Evolutionary conservation across 2,888 invertebrate genomes (phyloP).

Genomic region (Agriopis aurantiaria): DNA sequence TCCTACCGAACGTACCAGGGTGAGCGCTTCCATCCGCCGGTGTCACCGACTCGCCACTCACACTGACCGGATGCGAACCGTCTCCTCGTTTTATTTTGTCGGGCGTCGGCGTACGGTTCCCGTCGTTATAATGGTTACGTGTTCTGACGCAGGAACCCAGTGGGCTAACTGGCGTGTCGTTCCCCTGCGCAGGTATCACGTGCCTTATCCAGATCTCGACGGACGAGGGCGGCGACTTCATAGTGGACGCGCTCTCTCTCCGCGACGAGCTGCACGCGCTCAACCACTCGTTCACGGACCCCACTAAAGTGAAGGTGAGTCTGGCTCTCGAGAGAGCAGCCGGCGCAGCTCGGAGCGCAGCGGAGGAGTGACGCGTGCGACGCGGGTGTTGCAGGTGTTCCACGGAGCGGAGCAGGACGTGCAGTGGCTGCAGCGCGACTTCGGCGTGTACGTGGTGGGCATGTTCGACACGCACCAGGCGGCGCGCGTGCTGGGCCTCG

Average conservation of each 20-base stretch:
- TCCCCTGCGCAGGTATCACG: slow-evolving; percentile 87
- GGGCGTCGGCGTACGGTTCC: too few species aligned
- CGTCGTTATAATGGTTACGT: too few species aligned
- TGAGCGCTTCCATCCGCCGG: slow-evolving; percentile 33
- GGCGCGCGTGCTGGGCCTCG: slow-evolving; percentile 90
- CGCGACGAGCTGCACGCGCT: slow-evolving; percentile 93
- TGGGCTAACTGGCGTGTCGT: neutral
- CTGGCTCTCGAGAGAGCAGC: neutral
- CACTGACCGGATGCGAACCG: too few species aligned
- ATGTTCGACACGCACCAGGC: slow-evolving; percentile 99
- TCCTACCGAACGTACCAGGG: slow-evolving; percentile 97
- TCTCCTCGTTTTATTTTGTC: too few species aligned
- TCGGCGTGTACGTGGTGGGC: slow-evolving; percentile 97
- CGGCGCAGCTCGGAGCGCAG: too few species aligned
- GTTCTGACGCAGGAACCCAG: too few species aligned
- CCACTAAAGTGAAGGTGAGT: slow-evolving; percentile 93
- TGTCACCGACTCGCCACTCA: too few species aligned
- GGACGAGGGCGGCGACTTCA: slow-evolving; percentile 90
- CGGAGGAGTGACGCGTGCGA: too few species aligned
- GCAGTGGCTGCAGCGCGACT: slow-evolving; percentile 97
- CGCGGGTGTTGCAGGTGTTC: slow-evolving; percentile 87
- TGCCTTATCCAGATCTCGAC: slow-evolving; percentile 98
- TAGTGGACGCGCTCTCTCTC: slow-evolving; percentile 95
- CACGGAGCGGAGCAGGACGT: slow-evolving; percentile 97
- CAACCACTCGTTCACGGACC: slow-evolving; percentile 96